These are phyloP conservation scores for Stegodyphus mimosarum DNA, from an alignment of 1,140 invertebrate species.

Conservation along the genomic window DNA sequence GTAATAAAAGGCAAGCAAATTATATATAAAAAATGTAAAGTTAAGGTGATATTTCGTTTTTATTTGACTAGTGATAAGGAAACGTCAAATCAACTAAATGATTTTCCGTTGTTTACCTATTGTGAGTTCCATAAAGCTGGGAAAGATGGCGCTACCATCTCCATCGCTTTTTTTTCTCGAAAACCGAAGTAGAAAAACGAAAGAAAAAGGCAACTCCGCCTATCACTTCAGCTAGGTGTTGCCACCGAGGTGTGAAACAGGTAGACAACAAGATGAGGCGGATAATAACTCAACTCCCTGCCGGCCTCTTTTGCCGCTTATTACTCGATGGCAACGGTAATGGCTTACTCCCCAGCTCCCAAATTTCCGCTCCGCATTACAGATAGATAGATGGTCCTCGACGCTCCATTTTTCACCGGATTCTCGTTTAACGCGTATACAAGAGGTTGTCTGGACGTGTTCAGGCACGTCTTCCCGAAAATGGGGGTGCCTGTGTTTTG, in stretches of 20 bases:
- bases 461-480: background rate
- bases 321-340: conserved; percentile 26
- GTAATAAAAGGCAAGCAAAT: too few species aligned
- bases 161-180: background rate
- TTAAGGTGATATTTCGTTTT: too few species aligned
- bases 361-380: conserved; percentile 9
- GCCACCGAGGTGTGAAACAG: conserved; percentile 38
- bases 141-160: background rate
- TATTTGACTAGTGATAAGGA: too few species aligned
- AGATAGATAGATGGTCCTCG: conserved; percentile 37
- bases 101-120: background rate
- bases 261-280: conserved; percentile 49
- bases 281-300: conserved; percentile 48
- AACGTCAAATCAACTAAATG: too few species aligned
- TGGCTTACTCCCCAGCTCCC: conserved; percentile 27
- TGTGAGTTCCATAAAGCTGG: background rate
- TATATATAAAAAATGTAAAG: too few species aligned
- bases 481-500: conserved; percentile 19
- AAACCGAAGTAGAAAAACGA: background rate
- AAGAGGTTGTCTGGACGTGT: background rate
- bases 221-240: conserved; percentile 11
- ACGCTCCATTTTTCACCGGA: conserved; percentile 35
- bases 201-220: too few species aligned
- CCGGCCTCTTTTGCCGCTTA: conserved; percentile 39
- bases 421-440: conserved; percentile 32